phyloP scores from a whole-genome alignment of 2,888 invertebrate genomes.

The Plebejus anna region DNA sequence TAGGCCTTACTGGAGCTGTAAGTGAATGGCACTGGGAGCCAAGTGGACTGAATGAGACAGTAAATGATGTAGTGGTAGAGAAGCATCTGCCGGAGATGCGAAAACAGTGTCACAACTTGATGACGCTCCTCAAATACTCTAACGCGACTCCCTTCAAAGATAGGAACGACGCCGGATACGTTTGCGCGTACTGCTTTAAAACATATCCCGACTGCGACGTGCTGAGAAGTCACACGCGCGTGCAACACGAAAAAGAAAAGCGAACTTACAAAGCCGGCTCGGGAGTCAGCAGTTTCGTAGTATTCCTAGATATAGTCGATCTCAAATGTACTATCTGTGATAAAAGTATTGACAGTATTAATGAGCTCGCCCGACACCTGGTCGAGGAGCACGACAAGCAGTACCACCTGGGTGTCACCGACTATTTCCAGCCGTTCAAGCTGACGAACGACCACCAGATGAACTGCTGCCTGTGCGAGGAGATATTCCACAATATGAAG shows the following conservation, averaged over 20 bases:
- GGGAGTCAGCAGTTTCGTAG: conserved; percentile 65
- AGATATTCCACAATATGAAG: conserved; percentile 68
- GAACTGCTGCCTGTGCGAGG: conserved; percentile 62
- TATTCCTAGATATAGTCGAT: conserved; percentile 65
- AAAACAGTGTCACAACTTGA: conserved; percentile 72
- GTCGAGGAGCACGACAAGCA: conserved; percentile 60
- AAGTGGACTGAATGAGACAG: conserved; percentile 45
- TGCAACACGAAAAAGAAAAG: conserved; percentile 61
- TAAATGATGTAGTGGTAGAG: conserved; percentile 50
- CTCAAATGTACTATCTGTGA: conserved; percentile 65
- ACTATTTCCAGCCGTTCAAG: conserved; percentile 66
- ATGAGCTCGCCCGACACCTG: conserved; percentile 56
- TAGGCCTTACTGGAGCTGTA: conserved; percentile 65
- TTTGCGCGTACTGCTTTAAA: conserved; percentile 70
- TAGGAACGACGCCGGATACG: conserved; percentile 67
- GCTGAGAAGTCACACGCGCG: conserved; percentile 57
- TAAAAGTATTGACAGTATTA: conserved; percentile 51
- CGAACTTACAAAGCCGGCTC: conserved; percentile 64
- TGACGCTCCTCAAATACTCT: conserved; percentile 61
- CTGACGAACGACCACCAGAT: conserved; percentile 60
- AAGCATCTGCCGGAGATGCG: conserved; percentile 63
- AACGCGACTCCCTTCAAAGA: conserved; percentile 71
- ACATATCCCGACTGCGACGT: conserved; percentile 59
- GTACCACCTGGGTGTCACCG: conserved; percentile 60
- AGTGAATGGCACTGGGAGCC: conserved; percentile 62